Evolutionary conservation across 2,888 invertebrate genomes (phyloP), one percentile per base, ranked within the genome.

Genomic region (Schizaphis graminum): DNA sequence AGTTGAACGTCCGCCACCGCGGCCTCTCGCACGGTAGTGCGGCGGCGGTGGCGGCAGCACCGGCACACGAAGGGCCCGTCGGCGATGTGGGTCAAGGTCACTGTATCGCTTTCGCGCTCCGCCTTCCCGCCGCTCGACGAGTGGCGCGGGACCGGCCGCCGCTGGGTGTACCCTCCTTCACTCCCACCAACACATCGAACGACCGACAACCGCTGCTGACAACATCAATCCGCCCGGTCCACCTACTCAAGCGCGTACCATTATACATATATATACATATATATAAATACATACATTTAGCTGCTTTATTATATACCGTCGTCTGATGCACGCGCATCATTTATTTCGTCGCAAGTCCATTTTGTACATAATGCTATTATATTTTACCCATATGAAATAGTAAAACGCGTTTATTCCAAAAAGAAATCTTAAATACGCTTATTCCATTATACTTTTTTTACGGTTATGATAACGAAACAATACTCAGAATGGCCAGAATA

Each of bases 81-180:
- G n/a, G 28, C 85, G 53, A 94, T 94, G 90, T 87, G 90, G 94
- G 94, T 94, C 94, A 94, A 94, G 94, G 94, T 94, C 94, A 44
- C 53, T 44, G 61, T 91, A 86, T 91, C 94, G 90, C 94, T 91
- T 91, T 94, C 90, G 94, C 94, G 90, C 86, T 94, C 91, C 94
- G 86, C 86, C 91, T 57, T 16, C 86, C 53, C 49, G 0, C 85
- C 89, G 57, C 44, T 53, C 44, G 89, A n/a, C 90, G 35, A 10
- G 26, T 49, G 44, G 24, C 77, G 88, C 87, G 87, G 61, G 67
- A 87, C 61, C 47, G 13, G 49, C 41, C 49, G n/a, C 91, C 35
- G n/a, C 47, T n/a, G 44, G 61, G 44, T 49, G 67, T 90, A 67
- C 91, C 56, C 91, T 91, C 91, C 77, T 57, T 86, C 47, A 41